Conservation (phyloP, 2,797 vertebrate species). For the Sciaenops ocellatus region DNA sequence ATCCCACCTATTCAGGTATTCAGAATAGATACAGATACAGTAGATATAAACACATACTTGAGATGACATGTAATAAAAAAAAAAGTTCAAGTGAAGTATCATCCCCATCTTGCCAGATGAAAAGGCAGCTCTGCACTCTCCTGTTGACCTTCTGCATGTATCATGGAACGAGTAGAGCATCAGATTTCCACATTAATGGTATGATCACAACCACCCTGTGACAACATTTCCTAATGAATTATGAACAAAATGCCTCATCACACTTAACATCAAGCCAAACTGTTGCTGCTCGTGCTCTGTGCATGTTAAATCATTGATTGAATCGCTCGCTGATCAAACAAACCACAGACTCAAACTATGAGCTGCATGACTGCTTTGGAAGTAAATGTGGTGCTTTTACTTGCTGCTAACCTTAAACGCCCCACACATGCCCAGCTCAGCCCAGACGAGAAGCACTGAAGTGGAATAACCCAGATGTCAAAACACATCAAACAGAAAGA, state of each 20-base stretch:
- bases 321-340: conserved; percentile 6
- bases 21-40: too few relatives aligned
- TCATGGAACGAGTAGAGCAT: not conserved
- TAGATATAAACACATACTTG: too few relatives aligned
- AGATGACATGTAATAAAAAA: too few relatives aligned
- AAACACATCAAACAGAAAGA: conserved; percentile 11
- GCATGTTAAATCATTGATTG: not conserved
- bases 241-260: not conserved
- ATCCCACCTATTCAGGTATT: too few relatives aligned
- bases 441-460: conserved; percentile 3
- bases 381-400: not conserved
- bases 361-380: not conserved
- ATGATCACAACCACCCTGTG: not conserved
- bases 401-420: conserved; percentile 15
- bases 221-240: not conserved
- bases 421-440: conserved; percentile 1
- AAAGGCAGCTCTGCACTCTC: not conserved
- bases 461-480: conserved; percentile 18
- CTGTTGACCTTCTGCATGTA: not conserved
- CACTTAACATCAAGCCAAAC: not conserved
- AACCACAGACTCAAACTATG: not conserved
- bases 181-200: too few relatives aligned
- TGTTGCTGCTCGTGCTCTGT: not conserved
- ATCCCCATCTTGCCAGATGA: not conserved
- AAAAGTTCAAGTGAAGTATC: too few relatives aligned